Conservation (phyloP, 2,888 invertebrate species). For the Xestoiulus laeticollis region DNA sequence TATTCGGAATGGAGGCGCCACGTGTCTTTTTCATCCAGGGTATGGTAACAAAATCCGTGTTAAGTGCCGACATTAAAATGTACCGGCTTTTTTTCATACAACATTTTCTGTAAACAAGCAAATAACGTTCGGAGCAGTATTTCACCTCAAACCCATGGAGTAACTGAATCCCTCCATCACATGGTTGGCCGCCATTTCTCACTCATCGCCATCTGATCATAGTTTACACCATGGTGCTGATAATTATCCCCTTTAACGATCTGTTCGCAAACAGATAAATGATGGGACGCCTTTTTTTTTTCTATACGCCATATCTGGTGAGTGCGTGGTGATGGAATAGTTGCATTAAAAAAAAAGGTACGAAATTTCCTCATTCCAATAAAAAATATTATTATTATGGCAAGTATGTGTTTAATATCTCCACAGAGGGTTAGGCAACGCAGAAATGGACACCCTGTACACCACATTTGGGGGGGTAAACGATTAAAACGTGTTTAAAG, state of each 20-base stretch:
- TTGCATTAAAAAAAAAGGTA: background rate
- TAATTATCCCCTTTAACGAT: constrained; percentile 26
- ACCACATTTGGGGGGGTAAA: too few species aligned
- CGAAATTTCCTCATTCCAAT: constrained; percentile 4
- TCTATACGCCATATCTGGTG: background rate
- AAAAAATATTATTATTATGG: background rate
- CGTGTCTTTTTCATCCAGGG: background rate
- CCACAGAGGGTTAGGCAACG: background rate
- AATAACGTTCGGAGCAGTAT: constrained; percentile 3
- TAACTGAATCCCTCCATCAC: background rate
- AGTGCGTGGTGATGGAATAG: background rate
- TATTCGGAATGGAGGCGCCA: too few species aligned
- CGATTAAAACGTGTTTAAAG: too few species aligned
- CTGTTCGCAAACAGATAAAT: constrained; percentile 12
- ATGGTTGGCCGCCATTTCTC: constrained; percentile 7
- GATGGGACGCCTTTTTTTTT: background rate
- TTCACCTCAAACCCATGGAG: background rate
- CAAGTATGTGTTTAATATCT: background rate
- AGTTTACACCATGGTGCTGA: background rate
- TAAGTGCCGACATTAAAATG: background rate
- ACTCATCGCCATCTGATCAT: constrained; percentile 20
- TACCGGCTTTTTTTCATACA: background rate
- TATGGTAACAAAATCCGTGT: constrained; percentile 2
- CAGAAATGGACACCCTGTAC: too few species aligned
- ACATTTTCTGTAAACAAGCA: background rate